phyloP scores from a whole-genome alignment of 2,888 invertebrate genomes.

The Aphrophora alni region DNA sequence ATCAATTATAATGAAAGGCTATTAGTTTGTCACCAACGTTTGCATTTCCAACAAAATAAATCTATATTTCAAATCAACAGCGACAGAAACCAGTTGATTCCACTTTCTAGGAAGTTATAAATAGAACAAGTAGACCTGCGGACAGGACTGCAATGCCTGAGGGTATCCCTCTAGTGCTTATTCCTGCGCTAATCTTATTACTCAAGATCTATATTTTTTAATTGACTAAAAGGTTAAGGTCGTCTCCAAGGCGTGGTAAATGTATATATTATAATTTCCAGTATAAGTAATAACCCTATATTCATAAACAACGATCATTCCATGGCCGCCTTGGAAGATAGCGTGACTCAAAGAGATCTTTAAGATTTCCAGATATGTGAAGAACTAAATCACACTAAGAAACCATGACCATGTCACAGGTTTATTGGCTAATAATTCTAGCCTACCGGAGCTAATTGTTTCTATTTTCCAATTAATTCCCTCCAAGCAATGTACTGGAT shows the following conservation, averaged over 20 bases:
- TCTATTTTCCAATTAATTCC: not conserved
- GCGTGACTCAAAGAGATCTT: not conserved
- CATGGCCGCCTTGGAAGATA: constrained; percentile 18
- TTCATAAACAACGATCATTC: constrained; percentile 32
- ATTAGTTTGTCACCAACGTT: not conserved
- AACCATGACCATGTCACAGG: not conserved
- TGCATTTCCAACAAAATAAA: not conserved
- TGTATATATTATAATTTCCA: constrained; percentile 36
- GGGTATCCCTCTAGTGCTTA: no score
- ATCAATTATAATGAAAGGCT: not conserved
- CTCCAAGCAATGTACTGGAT: not conserved
- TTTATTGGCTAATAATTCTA: no score
- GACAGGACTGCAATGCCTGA: no score
- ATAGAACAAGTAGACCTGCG: not conserved
- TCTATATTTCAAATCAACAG: not conserved
- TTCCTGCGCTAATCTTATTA: no score
- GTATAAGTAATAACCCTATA: constrained; percentile 34
- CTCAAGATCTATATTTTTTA: constrained; percentile 9
- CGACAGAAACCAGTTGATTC: not conserved
- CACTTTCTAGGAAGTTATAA: not conserved
- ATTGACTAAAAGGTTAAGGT: constrained; percentile 37
- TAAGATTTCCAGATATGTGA: not conserved
- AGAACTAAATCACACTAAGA: not conserved
- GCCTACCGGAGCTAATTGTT: not conserved
- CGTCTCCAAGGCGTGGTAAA: constrained; percentile 34